Conservation (phyloP, 2,113 vertebrate genomes). For the Caracal caracal region DNA sequence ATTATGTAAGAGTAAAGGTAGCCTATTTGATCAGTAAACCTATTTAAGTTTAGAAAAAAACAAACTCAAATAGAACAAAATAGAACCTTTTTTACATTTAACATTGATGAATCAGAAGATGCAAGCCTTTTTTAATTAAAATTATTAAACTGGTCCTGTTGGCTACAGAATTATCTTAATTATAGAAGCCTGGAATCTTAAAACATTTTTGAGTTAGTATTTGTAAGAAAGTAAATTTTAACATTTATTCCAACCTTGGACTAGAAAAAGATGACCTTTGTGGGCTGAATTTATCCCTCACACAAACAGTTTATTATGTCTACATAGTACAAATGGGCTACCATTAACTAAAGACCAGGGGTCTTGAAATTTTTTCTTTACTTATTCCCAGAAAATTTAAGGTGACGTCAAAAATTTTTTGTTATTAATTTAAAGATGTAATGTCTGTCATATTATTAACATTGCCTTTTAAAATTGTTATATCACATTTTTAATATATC, state of each 20-base stretch:
- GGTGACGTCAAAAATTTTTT: not conserved
- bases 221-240: not conserved
- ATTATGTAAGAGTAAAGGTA: not conserved
- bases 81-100: not conserved
- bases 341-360: not conserved
- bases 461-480: constrained; percentile 16
- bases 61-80: not conserved
- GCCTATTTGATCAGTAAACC: not conserved
- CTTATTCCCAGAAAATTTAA: not conserved
- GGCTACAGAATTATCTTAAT: not conserved
- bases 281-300: not conserved
- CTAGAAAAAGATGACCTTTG: not conserved
- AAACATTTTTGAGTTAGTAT: not conserved
- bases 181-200: not conserved
- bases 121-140: not conserved
- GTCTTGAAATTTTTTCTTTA: not conserved
- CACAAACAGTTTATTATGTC: not conserved
- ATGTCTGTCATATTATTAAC: not conserved
- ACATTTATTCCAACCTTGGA: not conserved
- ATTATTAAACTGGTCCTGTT: not conserved
- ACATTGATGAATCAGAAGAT: not conserved
- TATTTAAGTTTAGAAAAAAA: not conserved
- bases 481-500: not conserved
- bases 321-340: not conserved
- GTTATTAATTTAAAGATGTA: not conserved